These are phyloP conservation scores for Lampris megalopsis DNA, from an alignment of 2,113 vertebrate genomes.

Conservation along the genomic window DNA sequence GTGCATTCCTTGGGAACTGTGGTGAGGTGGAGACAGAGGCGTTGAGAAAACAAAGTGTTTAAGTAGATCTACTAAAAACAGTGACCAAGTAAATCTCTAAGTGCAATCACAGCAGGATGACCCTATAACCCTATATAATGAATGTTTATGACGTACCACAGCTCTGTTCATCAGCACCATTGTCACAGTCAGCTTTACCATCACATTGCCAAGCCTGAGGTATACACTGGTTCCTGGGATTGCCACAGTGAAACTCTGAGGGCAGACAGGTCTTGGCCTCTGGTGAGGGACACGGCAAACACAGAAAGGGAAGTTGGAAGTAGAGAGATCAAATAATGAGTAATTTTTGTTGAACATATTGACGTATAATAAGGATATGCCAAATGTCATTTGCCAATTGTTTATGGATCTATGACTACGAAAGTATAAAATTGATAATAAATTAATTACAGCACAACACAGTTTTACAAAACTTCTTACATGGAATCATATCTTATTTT, in stretches of 20 bases:
- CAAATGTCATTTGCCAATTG: neutral
- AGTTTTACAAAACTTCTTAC: neutral
- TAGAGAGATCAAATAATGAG: neutral
- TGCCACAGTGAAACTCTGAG: slow-evolving; percentile 83
- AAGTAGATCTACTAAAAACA: neutral
- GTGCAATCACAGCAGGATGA: no score
- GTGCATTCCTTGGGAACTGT: slow-evolving; percentile 81
- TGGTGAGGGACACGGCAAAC: slow-evolving; percentile 52
- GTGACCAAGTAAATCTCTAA: neutral
- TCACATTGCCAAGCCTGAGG: slow-evolving; percentile 86
- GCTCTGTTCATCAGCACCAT: slow-evolving; percentile 84
- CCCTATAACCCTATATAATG: no score
- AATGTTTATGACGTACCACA: slow-evolving; percentile 79
- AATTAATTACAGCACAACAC: neutral
- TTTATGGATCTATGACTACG: neutral
- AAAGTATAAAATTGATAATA: neutral
- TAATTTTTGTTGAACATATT: neutral
- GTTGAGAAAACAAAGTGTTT: neutral
- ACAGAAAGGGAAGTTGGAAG: neutral
- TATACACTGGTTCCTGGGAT: slow-evolving; percentile 80
- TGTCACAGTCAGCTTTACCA: slow-evolving; percentile 82
- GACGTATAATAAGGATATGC: neutral
- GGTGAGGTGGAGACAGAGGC: neutral
- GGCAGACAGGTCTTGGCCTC: slow-evolving; percentile 78
- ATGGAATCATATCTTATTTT: neutral